phyloP scores from a whole-genome alignment of 2,797 vertebrate genomes.

The Melopsittacus undulatus region DNA sequence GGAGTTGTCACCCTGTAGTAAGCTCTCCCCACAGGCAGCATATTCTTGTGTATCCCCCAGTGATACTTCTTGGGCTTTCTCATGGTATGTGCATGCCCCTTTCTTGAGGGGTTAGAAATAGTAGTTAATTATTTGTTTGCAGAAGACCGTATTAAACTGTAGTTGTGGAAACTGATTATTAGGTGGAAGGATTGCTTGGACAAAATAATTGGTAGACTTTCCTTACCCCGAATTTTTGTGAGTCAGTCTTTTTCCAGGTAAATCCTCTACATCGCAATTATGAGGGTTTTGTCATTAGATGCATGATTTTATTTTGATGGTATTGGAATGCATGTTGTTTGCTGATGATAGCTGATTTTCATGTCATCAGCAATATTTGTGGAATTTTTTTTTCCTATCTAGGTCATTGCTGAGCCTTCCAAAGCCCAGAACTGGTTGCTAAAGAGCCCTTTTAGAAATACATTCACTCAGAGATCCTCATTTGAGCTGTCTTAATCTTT shows the following conservation, averaged over 20 bases:
- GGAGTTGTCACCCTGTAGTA: background rate
- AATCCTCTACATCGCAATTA: background rate
- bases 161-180: background rate
- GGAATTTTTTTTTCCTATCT: background rate
- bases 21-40: background rate
- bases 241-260: background rate
- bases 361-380: background rate
- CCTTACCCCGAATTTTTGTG: background rate
- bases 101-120: background rate
- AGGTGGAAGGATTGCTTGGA: background rate
- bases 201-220: background rate
- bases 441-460: background rate
- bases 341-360: constrained; percentile 11
- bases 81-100: accelerated
- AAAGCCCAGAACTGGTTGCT: background rate
- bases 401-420: background rate
- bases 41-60: background rate
- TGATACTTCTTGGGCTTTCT: background rate
- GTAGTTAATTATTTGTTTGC: background rate
- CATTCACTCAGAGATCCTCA: background rate
- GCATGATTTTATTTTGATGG: background rate
- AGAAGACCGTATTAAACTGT: background rate
- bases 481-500: background rate
- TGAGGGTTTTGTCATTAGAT: background rate
- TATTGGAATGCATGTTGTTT: background rate